A percentile compares a stretch with the other conserved stretches of the same genome.
phyloP scores from a whole-genome alignment of 2,888 invertebrate genomes.

The Morinoia aosen region DNA sequence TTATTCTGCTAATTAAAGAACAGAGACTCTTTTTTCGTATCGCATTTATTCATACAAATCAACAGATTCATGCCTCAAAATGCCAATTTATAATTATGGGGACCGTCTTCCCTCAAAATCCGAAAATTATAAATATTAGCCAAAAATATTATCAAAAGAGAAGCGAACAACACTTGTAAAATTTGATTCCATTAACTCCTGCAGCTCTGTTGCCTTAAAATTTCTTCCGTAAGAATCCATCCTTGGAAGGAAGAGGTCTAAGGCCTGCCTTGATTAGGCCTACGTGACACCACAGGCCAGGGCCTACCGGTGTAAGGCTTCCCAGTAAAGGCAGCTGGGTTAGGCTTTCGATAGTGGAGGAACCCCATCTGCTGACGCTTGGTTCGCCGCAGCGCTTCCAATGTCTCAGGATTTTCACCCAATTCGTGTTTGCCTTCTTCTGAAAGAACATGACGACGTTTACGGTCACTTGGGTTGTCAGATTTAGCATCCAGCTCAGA shows the following conservation, averaged over 20 bases:
- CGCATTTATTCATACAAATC: too few relatives aligned
- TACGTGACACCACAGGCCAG: neutral
- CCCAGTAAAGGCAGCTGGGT: neutral
- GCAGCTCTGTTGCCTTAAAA: neutral
- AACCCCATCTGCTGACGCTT: slow-evolving; percentile 26
- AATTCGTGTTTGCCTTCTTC: neutral
- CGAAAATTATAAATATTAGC: too few relatives aligned
- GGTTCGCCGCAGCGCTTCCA: neutral
- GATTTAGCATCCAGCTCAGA: neutral
- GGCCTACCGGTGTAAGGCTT: neutral
- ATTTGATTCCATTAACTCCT: neutral
- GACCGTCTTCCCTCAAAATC: too few relatives aligned
- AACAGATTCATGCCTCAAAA: too few relatives aligned
- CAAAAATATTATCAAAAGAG: too few relatives aligned
- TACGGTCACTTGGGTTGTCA: neutral
- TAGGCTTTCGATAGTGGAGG: neutral
- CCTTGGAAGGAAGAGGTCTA: neutral
- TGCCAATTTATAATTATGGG: too few relatives aligned
- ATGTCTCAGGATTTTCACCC: neutral
- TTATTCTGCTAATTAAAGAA: too few relatives aligned
- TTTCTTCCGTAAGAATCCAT: neutral
- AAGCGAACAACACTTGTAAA: too few relatives aligned
- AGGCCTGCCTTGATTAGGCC: neutral
- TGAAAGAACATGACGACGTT: neutral
- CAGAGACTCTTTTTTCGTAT: too few relatives aligned